These are phyloP conservation scores for Macaria liturata DNA, from an alignment of 2,888 invertebrate genomes.

Conservation along the genomic window DNA sequence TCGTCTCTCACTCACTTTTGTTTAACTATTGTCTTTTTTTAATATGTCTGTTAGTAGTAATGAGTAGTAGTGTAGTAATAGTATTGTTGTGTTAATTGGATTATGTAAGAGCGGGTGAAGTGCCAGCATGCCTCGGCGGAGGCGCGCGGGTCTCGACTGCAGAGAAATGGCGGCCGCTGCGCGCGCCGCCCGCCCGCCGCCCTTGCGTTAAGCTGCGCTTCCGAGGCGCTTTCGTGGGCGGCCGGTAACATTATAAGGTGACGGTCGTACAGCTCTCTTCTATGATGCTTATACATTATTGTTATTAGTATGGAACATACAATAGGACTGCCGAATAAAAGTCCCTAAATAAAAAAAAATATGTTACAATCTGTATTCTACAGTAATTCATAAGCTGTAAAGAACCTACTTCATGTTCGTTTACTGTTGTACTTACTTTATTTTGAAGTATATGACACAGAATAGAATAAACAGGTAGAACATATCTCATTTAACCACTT, in stretches of 20 bases:
- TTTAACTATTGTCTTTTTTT: conserved; percentile 2
- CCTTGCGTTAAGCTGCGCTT: conserved; percentile 55
- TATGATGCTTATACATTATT: too few species aligned
- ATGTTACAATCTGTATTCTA: too few species aligned
- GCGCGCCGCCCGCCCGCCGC: conserved; percentile 69
- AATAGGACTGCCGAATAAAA: too few species aligned
- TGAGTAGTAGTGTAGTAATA: conserved; percentile 9
- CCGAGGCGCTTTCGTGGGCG: conserved; percentile 25
- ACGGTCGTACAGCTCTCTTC: too few species aligned
- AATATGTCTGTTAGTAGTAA: conserved; percentile 6
- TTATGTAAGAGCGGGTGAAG: conserved; percentile 62
- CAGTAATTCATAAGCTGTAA: too few species aligned
- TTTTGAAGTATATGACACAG: too few species aligned
- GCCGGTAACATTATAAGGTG: background rate
- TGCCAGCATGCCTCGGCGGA: conserved; percentile 66
- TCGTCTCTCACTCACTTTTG: conserved; percentile 18
- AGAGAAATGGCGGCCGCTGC: conserved; percentile 76
- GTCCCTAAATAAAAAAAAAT: too few species aligned
- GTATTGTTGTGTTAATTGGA: conserved; percentile 20
- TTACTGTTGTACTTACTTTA: too few species aligned
- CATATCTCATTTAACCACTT: too few species aligned
- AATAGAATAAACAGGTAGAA: too few species aligned
- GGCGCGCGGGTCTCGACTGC: conserved; percentile 71
- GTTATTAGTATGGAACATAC: too few species aligned
- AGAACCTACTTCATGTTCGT: too few species aligned